These are phyloP conservation scores for Chiridota heheva DNA, from an alignment of 35 echinoderm and acorn worm genomes.

Conservation along the genomic window DNA sequence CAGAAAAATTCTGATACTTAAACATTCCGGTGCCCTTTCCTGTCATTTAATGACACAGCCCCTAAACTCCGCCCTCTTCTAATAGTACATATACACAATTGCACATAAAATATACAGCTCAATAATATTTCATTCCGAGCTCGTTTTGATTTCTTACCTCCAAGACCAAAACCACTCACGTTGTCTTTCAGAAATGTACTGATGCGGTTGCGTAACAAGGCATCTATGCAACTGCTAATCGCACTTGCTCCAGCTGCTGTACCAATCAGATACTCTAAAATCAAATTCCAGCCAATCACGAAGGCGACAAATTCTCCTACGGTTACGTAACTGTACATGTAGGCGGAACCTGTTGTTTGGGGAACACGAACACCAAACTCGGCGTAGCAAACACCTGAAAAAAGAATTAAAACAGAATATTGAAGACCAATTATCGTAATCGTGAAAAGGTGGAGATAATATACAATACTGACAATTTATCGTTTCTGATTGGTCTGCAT, in stretches of 20 bases:
- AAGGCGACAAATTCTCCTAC: slow-evolving; percentile 96
- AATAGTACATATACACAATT: no score
- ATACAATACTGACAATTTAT: no score
- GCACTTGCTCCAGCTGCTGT: slow-evolving; percentile 96
- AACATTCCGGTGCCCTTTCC: no score
- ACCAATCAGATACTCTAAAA: slow-evolving; percentile 95
- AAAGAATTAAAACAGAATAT: slow-evolving; percentile 11
- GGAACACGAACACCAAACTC: slow-evolving; percentile 96
- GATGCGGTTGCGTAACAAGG: slow-evolving; percentile 70
- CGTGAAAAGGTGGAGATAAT: no score
- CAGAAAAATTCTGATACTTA: no score
- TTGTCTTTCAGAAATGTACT: slow-evolving; percentile 96
- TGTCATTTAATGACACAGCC: no score
- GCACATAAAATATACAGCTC: no score
- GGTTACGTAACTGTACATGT: slow-evolving; percentile 99
- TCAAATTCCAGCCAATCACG: slow-evolving; percentile 95
- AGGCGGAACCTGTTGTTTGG: slow-evolving; percentile 91
- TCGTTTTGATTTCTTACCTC: no score
- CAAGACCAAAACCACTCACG: slow-evolving; percentile 92
- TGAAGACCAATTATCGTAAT: no score
- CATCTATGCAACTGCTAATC: slow-evolving; percentile 88
- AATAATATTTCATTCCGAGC: no score
- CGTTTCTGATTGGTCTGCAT: no score
- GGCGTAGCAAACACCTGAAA: slow-evolving; percentile 94
- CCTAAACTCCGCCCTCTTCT: no score